Evolutionary conservation across 1,140 invertebrate genomes (phyloP), one percentile per base, ranked within the genome.

Genomic region (Eriocheir sinensis): DNA sequence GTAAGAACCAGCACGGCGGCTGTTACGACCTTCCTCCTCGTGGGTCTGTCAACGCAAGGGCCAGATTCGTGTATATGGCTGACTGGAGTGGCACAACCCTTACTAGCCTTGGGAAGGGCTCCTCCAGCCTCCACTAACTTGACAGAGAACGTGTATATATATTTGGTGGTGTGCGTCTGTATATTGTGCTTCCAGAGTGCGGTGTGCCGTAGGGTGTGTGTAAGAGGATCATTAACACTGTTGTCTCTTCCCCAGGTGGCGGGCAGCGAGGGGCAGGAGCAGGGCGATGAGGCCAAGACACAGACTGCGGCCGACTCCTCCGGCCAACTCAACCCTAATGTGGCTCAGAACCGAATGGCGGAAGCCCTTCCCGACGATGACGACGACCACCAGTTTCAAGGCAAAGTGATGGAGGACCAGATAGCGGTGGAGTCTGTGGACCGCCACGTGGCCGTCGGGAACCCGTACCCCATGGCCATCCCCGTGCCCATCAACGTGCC

Each of bases 381-480:
- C 88, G 41, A 8, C 88, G 88, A 53, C n/a, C 4, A 8, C 4
- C 12, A 21, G 60, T 72, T n/a, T 72, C 41, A 9, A 3, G 32
- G 30, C 27, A 32, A 32, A 30, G 8, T 79, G 8, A 92, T 89
- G 1, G 94, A 94, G 15, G 95, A 96, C 83, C 95, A 95, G 93
- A 60, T 96, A 9, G 95, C 95, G 27, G 60, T 96, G 32, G 95
- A 96, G 85, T 94, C 95, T 21, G 89, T 81, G 40, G 94, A 88
- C 34, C 38, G 93, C n/a, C 72, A 92, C 48, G 44, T 93, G 0
- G 81, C 85, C 21, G 60, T 41, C n/a, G 85, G 48, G 2, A 48
- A 91, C 3, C 95, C 92, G 1, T 89, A 41, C 53, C 40, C 53
- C 34, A 91, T 86, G 2, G 83, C 95, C 8, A 95, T 96, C 38